Evolutionary conservation across 53 echinoderm and acorn worm genomes (phyloP).

Genomic region (Apostichopus leukothele): DNA sequence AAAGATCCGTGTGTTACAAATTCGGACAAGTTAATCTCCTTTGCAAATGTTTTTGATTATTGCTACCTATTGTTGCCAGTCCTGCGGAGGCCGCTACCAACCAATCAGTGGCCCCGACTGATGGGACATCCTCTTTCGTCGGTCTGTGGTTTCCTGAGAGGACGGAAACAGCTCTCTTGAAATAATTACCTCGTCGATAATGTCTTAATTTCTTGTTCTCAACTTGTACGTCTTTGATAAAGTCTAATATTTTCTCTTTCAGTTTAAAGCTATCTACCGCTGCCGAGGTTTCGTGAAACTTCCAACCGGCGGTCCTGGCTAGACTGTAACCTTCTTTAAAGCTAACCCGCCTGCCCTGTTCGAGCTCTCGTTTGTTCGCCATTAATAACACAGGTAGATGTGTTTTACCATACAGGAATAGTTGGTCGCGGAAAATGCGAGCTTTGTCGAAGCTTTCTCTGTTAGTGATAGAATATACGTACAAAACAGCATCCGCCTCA

Average conservation of each 20-base stretch:
- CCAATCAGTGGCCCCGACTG: conserved; percentile 37
- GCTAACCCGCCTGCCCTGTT: conserved; percentile 79
- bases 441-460: conserved; percentile 78
- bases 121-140: conserved; percentile 25
- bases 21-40: conserved; percentile 88
- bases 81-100: conserved; percentile 40
- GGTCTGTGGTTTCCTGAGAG: conserved; percentile 61
- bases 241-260: conserved; percentile 81
- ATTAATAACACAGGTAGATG: conserved; percentile 81
- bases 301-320: conserved; percentile 80
- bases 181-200: conserved; percentile 65
- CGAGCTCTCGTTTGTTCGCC: conserved; percentile 91
- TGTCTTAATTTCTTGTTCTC: conserved; percentile 66
- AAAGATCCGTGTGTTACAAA: conserved; percentile 49
- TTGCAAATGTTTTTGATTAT: conserved; percentile 56
- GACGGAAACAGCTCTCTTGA: conserved; percentile 81
- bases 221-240: conserved; percentile 71
- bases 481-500: conserved; percentile 86
- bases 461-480: conserved; percentile 91
- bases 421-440: conserved; percentile 60
- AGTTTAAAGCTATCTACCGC: conserved; percentile 80
- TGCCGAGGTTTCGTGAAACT: conserved; percentile 88
- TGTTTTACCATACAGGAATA: conserved; percentile 59
- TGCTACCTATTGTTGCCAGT: conserved; percentile 8
- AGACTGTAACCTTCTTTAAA: conserved; percentile 82